Base-by-base conservation (phyloP, 2,888 invertebrate species). In the Lysandra bellargus region DNA sequence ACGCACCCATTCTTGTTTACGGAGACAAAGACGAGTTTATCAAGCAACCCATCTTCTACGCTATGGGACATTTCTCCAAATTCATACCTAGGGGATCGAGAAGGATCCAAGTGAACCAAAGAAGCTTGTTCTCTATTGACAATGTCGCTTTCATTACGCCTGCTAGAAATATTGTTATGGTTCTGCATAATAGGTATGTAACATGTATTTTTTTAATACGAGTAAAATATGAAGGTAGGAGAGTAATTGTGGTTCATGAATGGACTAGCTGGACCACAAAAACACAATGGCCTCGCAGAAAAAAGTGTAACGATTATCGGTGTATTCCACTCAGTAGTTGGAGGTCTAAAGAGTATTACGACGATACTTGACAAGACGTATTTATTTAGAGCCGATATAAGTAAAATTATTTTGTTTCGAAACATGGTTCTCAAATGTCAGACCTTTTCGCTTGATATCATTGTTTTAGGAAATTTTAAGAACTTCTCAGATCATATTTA, bases 1-100 rank as follows among this genome's bases (percentile, higher is more conserved):
- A 98, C 90, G 95, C 98, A 0, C 96, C 98, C 0, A 83, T 90
- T 60, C 96, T 98, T 57, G 88, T 89, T 0, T 84, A 84, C 77
- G 83, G 86, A 0, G 85, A 88, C 9, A 81, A 91, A 2, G 95
- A 96, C 80, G 97, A 98, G 89, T 98, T 98, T 88, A 97, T 97
- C 87, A 98, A 98, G 85, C 98, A 98, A 86, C 98, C 98, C 0
- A 97, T 97, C 95, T 98, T 95, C 89, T 98, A 98, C 88, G 96
- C 96, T 0, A 89, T 98, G 85, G 97, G 97, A 0, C 98, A 98
- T 88, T 96, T 97, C 85, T 96, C 96, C 79, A 96, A 96, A 90
- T 97, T 97, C 84, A 89, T 97, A 69, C 95, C 96, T 0, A 93
- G 93, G 78, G 95, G 94, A 33, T 97, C 97, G 0, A 80, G 81